Base-by-base conservation (phyloP, 2,113 vertebrate species). In the Microcebus murinus region DNA sequence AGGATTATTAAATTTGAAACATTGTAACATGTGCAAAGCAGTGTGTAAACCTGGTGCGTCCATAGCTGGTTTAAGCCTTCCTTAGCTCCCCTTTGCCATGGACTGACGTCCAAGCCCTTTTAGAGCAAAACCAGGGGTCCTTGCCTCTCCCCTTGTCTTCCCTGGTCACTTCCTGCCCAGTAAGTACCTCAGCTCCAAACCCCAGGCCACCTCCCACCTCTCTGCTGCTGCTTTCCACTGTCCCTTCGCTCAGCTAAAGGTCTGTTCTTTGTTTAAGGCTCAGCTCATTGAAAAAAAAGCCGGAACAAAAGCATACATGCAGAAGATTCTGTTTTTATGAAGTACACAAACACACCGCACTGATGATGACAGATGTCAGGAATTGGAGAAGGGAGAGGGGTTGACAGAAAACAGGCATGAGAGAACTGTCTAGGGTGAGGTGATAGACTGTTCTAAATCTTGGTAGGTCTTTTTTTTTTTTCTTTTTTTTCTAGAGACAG, bases 121-220 rank as follows among this genome's bases (percentile, higher is more conserved):
- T 71, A n/a, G 23, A 36, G 93, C 1, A 36, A 87, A 76, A 21
- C 74, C 4, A 1, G 0, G 42, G 21, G 27, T 48, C 73, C 42
- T 48, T 14, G 18, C 13, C 14, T 6, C 68, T 59, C 67, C 23
- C 15, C 7, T 1, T 15, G 42, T 31, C 57, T 67, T 29, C 61
- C 36, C 4, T 31, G 20, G 1, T 36, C 15, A 18, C 85, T 20
- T 36, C 55, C 70, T 36, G 15, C 13, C 34, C 10, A 1, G 0
- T 25, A 0, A 0, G 0, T 20, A 0, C 39, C 9, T 29, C 4
- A 18, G 59, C 68, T 12, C 61, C 34, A 23, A 14, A 2, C 39
- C 34, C 34, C 68, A 57, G 67, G 45, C 31, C 3, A 4, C 55
- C 10, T 27, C 50, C 71, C 39, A 11, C 50, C 57, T 17, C 15